These are phyloP conservation scores for Aromia moschata DNA, from an alignment of 2,888 invertebrate species.

Conservation along the genomic window DNA sequence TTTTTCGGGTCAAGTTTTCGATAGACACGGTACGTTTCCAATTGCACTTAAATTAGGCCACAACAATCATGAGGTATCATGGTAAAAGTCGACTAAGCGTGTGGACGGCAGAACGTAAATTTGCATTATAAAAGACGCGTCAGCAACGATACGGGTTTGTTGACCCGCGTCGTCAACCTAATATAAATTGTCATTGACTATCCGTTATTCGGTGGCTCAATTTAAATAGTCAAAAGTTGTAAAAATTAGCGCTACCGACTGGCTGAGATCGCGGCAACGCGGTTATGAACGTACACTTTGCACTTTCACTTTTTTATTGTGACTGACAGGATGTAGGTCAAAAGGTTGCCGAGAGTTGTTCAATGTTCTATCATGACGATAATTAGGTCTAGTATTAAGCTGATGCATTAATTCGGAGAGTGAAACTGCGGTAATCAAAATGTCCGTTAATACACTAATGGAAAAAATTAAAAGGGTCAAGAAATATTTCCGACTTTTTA, in stretches of 20 bases:
- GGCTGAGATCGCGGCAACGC: slow-evolving; percentile 1
- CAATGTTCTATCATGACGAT: slow-evolving; percentile 7
- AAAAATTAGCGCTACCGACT: slow-evolving; percentile 5
- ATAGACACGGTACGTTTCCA: neutral
- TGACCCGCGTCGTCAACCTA: slow-evolving; percentile 11
- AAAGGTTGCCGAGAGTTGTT: slow-evolving; percentile 10
- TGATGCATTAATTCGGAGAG: too few species aligned
- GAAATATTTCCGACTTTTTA: too few species aligned
- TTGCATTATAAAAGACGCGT: slow-evolving; percentile 19
- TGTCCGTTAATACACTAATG: too few species aligned
- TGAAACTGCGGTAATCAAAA: too few species aligned
- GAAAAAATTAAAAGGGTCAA: too few species aligned
- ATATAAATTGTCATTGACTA: slow-evolving; percentile 12
- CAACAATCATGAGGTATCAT: neutral
- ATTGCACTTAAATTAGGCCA: slow-evolving; percentile 1
- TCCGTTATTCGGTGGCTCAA: slow-evolving; percentile 4
- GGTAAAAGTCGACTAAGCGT: slow-evolving; percentile 1
- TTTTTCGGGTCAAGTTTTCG: neutral
- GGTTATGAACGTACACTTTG: neutral
- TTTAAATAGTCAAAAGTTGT: slow-evolving; percentile 10
- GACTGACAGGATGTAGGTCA: slow-evolving; percentile 5
- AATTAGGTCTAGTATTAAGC: too few species aligned
- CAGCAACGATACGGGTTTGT: slow-evolving; percentile 18
- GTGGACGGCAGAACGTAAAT: slow-evolving; percentile 9
- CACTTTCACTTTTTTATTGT: slow-evolving; percentile 22